Evolutionary conservation across 2,113 vertebrate genomes (phyloP).

Genomic region (Leptobrachium ailaonicum): DNA sequence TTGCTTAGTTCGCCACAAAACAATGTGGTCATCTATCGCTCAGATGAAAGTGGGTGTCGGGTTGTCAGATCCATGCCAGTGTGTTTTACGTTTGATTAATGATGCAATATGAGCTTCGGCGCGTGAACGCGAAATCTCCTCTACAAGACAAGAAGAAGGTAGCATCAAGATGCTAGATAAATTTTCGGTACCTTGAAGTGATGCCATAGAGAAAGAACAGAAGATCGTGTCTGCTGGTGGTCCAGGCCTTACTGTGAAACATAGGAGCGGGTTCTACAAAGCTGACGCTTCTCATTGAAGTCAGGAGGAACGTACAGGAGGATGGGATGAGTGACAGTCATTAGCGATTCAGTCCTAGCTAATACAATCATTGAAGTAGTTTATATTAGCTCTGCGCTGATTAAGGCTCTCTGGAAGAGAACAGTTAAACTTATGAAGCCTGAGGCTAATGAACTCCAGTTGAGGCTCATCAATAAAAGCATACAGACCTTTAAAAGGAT

Average conservation of each 20-base stretch:
- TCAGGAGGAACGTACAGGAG: conserved; percentile 11
- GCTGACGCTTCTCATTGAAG: conserved; percentile 19
- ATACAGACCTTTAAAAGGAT: conserved; percentile 27
- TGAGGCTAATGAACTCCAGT: conserved; percentile 46
- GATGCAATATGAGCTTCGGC: not conserved
- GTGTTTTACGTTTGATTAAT: not conserved
- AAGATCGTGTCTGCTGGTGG: conserved; percentile 8
- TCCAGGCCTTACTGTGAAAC: not conserved
- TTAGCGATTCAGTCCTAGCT: conserved; percentile 36
- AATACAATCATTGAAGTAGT: conserved; percentile 48
- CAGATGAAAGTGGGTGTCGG: not conserved
- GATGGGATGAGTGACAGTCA: conserved; percentile 37
- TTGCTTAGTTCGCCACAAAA: not conserved
- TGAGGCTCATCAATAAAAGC: conserved; percentile 41
- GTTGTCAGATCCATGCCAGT: not conserved
- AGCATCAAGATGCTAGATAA: not conserved
- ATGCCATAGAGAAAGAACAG: conserved; percentile 5
- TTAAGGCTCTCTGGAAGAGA: conserved; percentile 40
- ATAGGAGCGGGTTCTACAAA: conserved; percentile 34
- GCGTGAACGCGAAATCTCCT: not conserved
- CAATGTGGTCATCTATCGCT: not conserved
- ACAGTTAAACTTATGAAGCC: conserved; percentile 47
- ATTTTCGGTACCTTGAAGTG: conserved; percentile 16
- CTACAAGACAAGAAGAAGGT: not conserved
- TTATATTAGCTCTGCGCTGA: conserved; percentile 29